These are phyloP conservation scores for Oscheius myriophilus DNA, from an alignment of 2,888 invertebrate genomes.

Conservation along the genomic window DNA sequence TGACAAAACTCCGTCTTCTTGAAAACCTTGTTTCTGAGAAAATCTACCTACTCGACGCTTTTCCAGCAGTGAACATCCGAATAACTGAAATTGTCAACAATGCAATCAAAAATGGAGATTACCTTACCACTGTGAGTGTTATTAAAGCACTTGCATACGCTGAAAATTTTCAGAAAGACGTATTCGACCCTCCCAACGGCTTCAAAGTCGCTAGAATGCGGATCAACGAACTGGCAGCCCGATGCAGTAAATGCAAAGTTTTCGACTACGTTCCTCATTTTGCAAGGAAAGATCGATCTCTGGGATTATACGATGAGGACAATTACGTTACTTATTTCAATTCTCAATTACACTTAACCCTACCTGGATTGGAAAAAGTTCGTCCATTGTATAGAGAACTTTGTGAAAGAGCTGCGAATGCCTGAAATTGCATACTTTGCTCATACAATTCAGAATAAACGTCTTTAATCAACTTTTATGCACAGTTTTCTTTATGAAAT, in stretches of 20 bases:
- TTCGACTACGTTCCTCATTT: constrained; percentile 16
- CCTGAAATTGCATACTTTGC: too few relatives aligned
- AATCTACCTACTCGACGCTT: constrained; percentile 16
- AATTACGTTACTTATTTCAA: constrained; percentile 16
- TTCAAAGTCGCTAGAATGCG: constrained; percentile 20
- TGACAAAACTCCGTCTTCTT: not conserved
- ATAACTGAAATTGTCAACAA: constrained; percentile 13
- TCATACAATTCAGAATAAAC: too few relatives aligned
- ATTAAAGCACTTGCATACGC: too few relatives aligned
- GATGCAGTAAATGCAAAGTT: constrained; percentile 11
- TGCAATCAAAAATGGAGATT: not conserved
- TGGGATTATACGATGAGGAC: constrained; percentile 13
- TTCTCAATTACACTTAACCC: constrained; percentile 8
- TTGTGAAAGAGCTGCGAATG: not conserved
- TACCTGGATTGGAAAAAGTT: constrained; percentile 12
- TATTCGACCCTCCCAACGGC: constrained; percentile 12
- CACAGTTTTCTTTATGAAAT: too few relatives aligned
- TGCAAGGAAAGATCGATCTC: not conserved
- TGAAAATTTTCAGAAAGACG: constrained; percentile 6
- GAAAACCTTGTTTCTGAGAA: not conserved
- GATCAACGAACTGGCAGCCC: constrained; percentile 13
- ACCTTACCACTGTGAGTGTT: not conserved
- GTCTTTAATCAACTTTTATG: too few relatives aligned
- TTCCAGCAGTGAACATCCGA: not conserved
- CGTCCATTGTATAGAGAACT: constrained; percentile 6